phyloP scores from a whole-genome alignment of 2,797 vertebrate genomes.

The Hydrocynus forskahlii region DNA sequence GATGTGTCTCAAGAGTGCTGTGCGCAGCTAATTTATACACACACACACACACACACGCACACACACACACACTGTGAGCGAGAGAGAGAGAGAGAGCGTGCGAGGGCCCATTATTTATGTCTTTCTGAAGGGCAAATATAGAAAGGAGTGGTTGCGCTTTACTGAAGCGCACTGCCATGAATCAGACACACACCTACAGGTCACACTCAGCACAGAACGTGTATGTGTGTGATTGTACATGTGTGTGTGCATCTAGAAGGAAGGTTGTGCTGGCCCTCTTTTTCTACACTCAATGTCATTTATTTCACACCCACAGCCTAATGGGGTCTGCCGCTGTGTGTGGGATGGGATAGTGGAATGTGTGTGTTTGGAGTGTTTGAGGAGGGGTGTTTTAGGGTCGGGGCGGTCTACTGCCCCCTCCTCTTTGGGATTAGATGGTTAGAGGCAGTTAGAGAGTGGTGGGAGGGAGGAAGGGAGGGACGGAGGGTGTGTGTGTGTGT shows the following conservation, averaged over 20 bases:
- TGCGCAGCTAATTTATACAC: slow-evolving; percentile 51
- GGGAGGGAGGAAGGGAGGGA: neutral
- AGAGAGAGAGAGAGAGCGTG: too few relatives aligned
- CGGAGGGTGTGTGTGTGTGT: too few relatives aligned
- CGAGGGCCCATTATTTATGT: slow-evolving; percentile 62
- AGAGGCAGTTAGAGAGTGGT: neutral
- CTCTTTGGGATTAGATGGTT: slow-evolving; percentile 1
- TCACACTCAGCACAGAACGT: slow-evolving; percentile 14
- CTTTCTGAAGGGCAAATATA: slow-evolving; percentile 63
- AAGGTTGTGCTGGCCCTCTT: neutral
- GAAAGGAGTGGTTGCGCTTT: slow-evolving; percentile 56
- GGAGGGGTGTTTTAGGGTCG: slow-evolving; percentile 30
- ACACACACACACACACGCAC: slow-evolving; percentile 40
- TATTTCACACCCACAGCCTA: slow-evolving; percentile 11
- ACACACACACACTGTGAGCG: slow-evolving; percentile 43
- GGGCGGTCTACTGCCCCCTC: slow-evolving; percentile 7
- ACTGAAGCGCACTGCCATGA: slow-evolving; percentile 44
- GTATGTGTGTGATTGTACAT: slow-evolving; percentile 18
- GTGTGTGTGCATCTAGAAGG: slow-evolving; percentile 1
- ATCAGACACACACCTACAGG: slow-evolving; percentile 45
- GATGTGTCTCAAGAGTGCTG: slow-evolving; percentile 60
- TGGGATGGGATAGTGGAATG: neutral
- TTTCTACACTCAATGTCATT: neutral
- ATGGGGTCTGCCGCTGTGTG: slow-evolving; percentile 6
- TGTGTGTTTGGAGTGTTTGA: slow-evolving; percentile 10